Base-by-base conservation (phyloP, 2,888 invertebrate genomes). In the Pachliopta kotzebuea region DNA sequence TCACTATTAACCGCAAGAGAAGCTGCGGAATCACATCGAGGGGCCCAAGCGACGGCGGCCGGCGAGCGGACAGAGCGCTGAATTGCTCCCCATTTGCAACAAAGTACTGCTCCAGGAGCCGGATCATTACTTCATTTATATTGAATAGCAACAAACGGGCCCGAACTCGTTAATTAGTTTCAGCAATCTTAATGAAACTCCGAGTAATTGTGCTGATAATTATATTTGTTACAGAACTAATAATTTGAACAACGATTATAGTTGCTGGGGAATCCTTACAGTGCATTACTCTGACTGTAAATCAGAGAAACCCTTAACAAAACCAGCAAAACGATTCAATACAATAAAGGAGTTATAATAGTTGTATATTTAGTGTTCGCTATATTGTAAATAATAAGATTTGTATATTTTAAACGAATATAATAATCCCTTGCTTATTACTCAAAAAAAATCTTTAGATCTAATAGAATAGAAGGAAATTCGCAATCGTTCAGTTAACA, bases 111-210 rank as follows among this genome's bases (percentile, higher is more conserved):
- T 56, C 56, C 56, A 18, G 24, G 52, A 24, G 42, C 20, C 62
- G 62, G 50, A 52, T 57, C 62, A 57, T 62, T 62, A 62, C 57
- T 57, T 57, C 57, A 53, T 52, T 62, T 57, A 57, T 57, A 57
- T 52, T 57, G 42, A 57, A 57, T 57, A 45, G 55, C 29, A 45
- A 29, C 55, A 42, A 57, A 57, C 52, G 62, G 50, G 31, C 37
- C 45, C 49, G 17, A 29, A 24, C 50, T 56, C 50, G 50, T 60
- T 63, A 59, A 55, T 63, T 63, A 63, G 24, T 63, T 63, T 63
- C 55, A 55, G 17, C 53, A 57, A 37, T 26, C 50, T 56, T 23
- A 52, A 61, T 55, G 21, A 55, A 55, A 61, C 55, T 54, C 45
- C 20, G 6, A 26, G 26, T 61, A 55, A 61, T 61, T 60, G 54